These are phyloP conservation scores for Microctonus aethiopoides DNA, from an alignment of 2,888 invertebrate species.

Conservation along the genomic window DNA sequence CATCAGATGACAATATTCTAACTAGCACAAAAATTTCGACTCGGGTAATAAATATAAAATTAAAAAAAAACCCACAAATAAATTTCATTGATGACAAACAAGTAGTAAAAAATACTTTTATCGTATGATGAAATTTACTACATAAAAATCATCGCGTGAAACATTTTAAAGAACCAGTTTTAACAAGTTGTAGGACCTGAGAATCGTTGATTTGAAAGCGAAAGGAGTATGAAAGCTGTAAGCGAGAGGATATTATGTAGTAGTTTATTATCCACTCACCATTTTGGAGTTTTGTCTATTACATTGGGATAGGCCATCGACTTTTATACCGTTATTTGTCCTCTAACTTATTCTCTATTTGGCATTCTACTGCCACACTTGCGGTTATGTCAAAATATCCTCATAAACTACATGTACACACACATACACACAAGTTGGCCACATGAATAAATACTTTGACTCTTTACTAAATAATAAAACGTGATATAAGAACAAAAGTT, in stretches of 20 bases:
- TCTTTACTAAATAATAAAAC: background rate
- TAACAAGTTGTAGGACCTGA: background rate
- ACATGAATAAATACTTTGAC: background rate
- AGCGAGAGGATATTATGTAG: background rate
- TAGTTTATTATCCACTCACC: slow-evolving; percentile 27
- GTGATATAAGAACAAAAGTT: background rate
- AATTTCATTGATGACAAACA: too few relatives aligned
- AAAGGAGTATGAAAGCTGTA: slow-evolving; percentile 16
- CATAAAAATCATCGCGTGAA: background rate
- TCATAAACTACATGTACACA: background rate
- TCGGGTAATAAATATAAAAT: too few relatives aligned
- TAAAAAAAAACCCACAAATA: too few relatives aligned
- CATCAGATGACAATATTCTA: too few relatives aligned
- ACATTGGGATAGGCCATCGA: slow-evolving; percentile 44
- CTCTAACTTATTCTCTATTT: slow-evolving; percentile 29
- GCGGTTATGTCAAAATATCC: background rate
- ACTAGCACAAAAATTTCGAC: too few relatives aligned
- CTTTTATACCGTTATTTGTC: slow-evolving; percentile 40
- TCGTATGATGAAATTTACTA: background rate
- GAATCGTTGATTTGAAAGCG: slow-evolving; percentile 5
- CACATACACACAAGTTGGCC: background rate
- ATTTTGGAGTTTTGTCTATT: slow-evolving; percentile 34
- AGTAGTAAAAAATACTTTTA: too few relatives aligned
- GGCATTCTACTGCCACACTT: background rate
- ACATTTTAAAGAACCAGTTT: slow-evolving; percentile 1